Conservation (phyloP, 2,888 invertebrate genomes). For the Syrphus vitripennis region DNA sequence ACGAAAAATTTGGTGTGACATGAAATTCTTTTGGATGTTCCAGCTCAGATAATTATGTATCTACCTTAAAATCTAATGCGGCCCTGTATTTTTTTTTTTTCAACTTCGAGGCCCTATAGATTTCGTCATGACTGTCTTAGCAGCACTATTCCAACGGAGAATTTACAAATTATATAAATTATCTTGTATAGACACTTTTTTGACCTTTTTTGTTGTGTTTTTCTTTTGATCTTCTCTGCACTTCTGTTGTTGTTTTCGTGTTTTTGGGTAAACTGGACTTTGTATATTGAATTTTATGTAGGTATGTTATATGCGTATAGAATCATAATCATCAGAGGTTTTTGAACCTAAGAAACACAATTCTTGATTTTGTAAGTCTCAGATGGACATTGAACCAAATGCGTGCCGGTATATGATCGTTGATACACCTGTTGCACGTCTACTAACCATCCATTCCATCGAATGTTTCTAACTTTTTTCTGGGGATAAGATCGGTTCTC, state of each 20-base stretch:
- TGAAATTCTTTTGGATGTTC: no score
- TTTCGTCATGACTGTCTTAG: not conserved
- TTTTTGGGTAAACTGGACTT: slow-evolving; percentile 6
- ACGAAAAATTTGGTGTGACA: no score
- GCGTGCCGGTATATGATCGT: not conserved
- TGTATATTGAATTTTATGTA: no score
- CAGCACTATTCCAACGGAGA: slow-evolving; percentile 10
- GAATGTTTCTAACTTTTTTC: not conserved
- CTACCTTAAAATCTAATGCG: not conserved
- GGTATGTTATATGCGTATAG: slow-evolving; percentile 25
- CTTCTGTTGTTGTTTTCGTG: not conserved
- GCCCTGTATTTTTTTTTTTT: not conserved
- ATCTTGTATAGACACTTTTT: slow-evolving; percentile 12
- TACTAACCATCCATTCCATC: not conserved
- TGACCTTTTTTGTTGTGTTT: slow-evolving; percentile 4
- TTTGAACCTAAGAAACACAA: slow-evolving; percentile 33
- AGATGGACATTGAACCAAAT: slow-evolving; percentile 2
- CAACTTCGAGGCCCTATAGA: not conserved
- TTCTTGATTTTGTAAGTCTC: not conserved
- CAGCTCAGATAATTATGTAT: no score
- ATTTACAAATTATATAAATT: slow-evolving; percentile 42
- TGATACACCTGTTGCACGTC: slow-evolving; percentile 48
- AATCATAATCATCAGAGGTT: slow-evolving; percentile 40
- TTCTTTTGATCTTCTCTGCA: slow-evolving; percentile 10
- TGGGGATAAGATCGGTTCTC: not conserved